These are phyloP conservation scores for Melanotaenia trifasciata DNA, from an alignment of 2,797 vertebrate genomes.

Conservation along the genomic window DNA sequence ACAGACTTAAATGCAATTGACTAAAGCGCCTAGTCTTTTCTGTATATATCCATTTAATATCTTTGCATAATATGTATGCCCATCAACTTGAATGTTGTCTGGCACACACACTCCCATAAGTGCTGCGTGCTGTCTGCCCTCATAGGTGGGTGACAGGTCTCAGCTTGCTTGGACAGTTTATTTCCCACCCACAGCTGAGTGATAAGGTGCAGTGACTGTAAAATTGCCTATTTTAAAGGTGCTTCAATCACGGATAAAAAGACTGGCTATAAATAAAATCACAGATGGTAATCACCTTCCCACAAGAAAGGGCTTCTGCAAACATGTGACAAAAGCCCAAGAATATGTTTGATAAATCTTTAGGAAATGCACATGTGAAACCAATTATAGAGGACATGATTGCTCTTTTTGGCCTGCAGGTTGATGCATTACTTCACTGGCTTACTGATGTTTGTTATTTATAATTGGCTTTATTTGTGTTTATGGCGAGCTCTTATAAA, in stretches of 20 bases:
- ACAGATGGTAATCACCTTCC: constrained; percentile 73
- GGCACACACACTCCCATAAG: constrained; percentile 15
- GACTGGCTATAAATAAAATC: constrained; percentile 78
- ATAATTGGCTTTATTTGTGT: constrained; percentile 24
- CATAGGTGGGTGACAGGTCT: constrained; percentile 58
- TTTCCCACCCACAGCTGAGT: constrained; percentile 79
- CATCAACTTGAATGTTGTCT: constrained; percentile 9
- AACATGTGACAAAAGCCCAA: constrained; percentile 65
- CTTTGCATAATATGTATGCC: constrained; percentile 19
- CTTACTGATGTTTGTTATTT: constrained; percentile 44
- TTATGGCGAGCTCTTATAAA: neutral
- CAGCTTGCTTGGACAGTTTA: constrained; percentile 73
- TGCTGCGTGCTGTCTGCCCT: constrained; percentile 3
- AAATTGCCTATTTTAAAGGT: constrained; percentile 85
- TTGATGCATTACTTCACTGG: constrained; percentile 52
- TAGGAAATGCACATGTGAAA: constrained; percentile 42
- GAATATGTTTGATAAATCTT: constrained; percentile 58
- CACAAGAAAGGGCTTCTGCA: constrained; percentile 64
- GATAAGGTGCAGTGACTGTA: constrained; percentile 79
- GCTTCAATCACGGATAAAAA: constrained; percentile 77
- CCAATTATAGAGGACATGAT: constrained; percentile 38
- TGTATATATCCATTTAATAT: constrained; percentile 22
- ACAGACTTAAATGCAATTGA: constrained; percentile 1
- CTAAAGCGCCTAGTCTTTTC: constrained; percentile 10
- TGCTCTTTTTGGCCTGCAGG: constrained; percentile 38